Evolutionary conservation across 1,140 invertebrate species (phyloP), one percentile per base, ranked within the genome.

Genomic region (Melipona quadrifasciata): DNA sequence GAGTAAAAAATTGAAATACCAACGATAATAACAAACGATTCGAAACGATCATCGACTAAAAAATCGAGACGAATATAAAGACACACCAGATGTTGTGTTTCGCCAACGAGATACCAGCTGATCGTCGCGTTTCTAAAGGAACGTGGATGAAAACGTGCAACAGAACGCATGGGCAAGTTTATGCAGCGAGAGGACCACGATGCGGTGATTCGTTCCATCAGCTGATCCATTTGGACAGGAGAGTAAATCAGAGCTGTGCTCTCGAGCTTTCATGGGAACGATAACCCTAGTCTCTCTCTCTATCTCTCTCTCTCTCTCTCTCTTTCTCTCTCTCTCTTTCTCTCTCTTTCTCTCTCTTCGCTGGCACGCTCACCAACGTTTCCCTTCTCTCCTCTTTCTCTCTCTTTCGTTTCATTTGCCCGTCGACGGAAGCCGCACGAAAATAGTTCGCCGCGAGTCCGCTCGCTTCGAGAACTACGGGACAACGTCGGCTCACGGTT

Each of bases 261-360:
- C 55, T 86, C 55, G 72, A 70, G 80, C 85, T 89, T 89, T 87
- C 87, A 87, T 84, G 87, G 61, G 88, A 87, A 89, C 88, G 73
- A 89, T 89, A 88, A 87, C 83, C 76, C 53, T 27, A 65, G 70
- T 72, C 74, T 61, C 21, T 65, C 11, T 85, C 73, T n/a, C 6
- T 27, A 5, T 16, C n/a, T 53, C 47, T 71, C 6, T 6, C 70
- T n/a, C 2, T 34, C 5, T 10, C 65, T 21, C 0, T 68, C 27
- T 72, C 70, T 10, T 27, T n/a, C 6, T 27, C 12, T 16, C n/a
- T 53, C 47, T 71, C 6, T 6, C 70, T n/a, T 10, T 34, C 5
- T 10, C 65, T 21, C 0, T 68, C 27, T 72, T 5, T 74, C 5
- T 31, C 12, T 10, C 47, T 3, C 24, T n/a, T 61, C 58, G 24